These are phyloP conservation scores for Eupleurogrammus muticus DNA, from an alignment of 2,797 vertebrate species.

Conservation along the genomic window DNA sequence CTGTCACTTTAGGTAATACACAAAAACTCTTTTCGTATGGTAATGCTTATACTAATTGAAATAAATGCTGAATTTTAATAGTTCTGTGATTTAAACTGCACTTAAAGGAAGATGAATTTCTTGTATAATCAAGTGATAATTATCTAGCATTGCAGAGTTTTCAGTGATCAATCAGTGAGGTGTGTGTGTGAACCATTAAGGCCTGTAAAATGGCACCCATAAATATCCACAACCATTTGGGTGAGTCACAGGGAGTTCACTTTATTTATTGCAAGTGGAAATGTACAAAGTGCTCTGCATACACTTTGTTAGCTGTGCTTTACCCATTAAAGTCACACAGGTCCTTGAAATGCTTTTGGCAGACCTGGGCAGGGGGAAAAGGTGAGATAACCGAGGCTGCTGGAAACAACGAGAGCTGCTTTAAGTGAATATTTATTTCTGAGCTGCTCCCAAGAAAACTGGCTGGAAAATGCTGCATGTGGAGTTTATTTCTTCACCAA, in stretches of 20 bases:
- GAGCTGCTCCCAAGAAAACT: conserved; percentile 26
- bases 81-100: neutral
- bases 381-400: conserved; percentile 25
- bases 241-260: conserved; percentile 36
- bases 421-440: conserved; percentile 28
- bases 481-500: conserved; percentile 19
- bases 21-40: neutral
- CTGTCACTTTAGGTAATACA: neutral
- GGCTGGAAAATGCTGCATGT: conserved; percentile 13
- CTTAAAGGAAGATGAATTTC: neutral
- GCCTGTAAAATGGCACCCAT: conserved; percentile 34
- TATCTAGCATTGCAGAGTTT: conserved; percentile 19
- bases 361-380: conserved; percentile 13
- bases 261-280: conserved; percentile 56
- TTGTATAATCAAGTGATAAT: conserved; percentile 23
- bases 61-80: neutral
- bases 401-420: conserved; percentile 20
- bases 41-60: neutral
- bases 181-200: conserved; percentile 28
- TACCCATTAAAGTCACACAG: conserved; percentile 30
- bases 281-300: conserved; percentile 45
- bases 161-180: conserved; percentile 25
- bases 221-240: conserved; percentile 49
- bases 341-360: conserved; percentile 24
- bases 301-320: conserved; percentile 33